A percentile compares a stretch with the other conserved stretches of the same genome.
Evolutionary conservation across 2,797 vertebrate species (phyloP).

Genomic region (Sebastes dallii): DNA sequence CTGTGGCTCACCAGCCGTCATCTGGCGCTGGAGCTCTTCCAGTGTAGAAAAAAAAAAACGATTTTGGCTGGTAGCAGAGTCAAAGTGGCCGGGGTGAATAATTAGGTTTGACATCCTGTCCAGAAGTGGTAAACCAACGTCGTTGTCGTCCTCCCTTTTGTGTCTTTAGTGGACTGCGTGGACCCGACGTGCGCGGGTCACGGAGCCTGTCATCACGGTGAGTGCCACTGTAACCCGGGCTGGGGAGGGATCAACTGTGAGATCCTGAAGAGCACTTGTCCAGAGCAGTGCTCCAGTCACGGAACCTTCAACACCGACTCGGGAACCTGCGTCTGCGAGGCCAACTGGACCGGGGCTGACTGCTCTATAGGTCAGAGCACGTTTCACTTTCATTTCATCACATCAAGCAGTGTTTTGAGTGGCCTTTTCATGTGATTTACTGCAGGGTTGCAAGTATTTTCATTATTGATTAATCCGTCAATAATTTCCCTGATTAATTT

Average conservation of each 20-base stretch:
- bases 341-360: constrained; percentile 94
- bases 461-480: not conserved
- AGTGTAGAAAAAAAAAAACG: constrained; percentile 13
- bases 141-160: constrained; percentile 26
- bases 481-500: not conserved
- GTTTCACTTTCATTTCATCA: not conserved
- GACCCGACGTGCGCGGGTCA: constrained; percentile 93
- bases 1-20: constrained; percentile 29
- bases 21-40: constrained; percentile 12
- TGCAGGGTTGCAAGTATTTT: not conserved
- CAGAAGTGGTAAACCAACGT: constrained; percentile 40
- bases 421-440: not conserved
- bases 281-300: constrained; percentile 95
- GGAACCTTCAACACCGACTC: constrained; percentile 93
- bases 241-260: constrained; percentile 95
- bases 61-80: constrained; percentile 17
- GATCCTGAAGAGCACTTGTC: constrained; percentile 93
- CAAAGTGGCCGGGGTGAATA: constrained; percentile 34
- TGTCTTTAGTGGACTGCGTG: constrained; percentile 89
- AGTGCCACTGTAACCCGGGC: constrained; percentile 95
- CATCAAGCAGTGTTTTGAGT: not conserved
- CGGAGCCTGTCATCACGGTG: constrained; percentile 93
- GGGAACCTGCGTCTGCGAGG: constrained; percentile 91
- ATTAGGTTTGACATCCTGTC: constrained; percentile 28
- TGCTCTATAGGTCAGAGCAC: constrained; percentile 90